Percentiles rank a stretch among this genome's conserved stretches.
These are phyloP conservation scores for Pagetopsis macropterus DNA, from an alignment of 2,797 vertebrate genomes.

Conservation along the genomic window DNA sequence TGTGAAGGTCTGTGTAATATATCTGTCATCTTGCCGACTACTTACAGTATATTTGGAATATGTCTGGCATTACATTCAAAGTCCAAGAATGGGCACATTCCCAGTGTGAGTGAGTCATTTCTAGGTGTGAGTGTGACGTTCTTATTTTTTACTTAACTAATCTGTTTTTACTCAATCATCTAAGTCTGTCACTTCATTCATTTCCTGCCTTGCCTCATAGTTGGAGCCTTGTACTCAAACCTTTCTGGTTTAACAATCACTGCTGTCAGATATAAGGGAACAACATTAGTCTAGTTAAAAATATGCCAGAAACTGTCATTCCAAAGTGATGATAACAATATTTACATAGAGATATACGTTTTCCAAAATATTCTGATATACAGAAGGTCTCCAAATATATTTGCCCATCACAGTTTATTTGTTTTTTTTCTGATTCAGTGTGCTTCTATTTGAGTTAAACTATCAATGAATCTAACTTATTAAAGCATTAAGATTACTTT, in stretches of 20 bases:
- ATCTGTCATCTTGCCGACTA: constrained; percentile 44
- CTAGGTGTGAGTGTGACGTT: constrained; percentile 40
- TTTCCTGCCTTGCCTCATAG: constrained; percentile 34
- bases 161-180: constrained; percentile 41
- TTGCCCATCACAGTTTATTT: background rate
- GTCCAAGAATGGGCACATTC: constrained; percentile 46
- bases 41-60: constrained; percentile 34
- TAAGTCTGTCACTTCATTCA: constrained; percentile 31
- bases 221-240: constrained; percentile 14
- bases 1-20: constrained; percentile 39
- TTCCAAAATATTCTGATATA: background rate
- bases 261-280: constrained; percentile 11
- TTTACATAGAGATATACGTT: constrained; percentile 3
- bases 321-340: constrained; percentile 9
- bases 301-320: background rate
- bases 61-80: constrained; percentile 19
- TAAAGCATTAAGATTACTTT: no score
- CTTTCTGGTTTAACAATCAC: constrained; percentile 26
- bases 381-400: background rate
- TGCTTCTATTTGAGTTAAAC: background rate
- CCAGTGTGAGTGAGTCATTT: constrained; percentile 44
- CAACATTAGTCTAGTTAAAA: background rate
- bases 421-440: background rate
- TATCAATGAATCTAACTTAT: background rate
- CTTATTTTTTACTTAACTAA: constrained; percentile 21